Evolutionary conservation across 2,888 invertebrate species (phyloP), one percentile per base, ranked within the genome.

Genomic region (Lissonota sp.): DNA sequence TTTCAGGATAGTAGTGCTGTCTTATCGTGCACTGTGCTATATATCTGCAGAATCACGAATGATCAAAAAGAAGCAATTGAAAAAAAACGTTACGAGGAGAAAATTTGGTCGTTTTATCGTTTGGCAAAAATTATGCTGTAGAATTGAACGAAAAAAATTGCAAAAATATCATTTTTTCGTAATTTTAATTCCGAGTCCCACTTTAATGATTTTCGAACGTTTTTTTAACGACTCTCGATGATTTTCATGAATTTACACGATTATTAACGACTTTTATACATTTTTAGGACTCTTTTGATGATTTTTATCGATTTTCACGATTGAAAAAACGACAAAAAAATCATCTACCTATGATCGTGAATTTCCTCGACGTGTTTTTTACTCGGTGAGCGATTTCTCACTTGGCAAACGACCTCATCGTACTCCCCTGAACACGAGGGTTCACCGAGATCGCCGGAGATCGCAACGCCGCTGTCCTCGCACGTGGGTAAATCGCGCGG

Each of bases 1-100:
- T 94, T 92, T 95, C 95, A 39, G 94, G 94, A 86, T 94, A 94
- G 89, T 94, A 94, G 87, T 95, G 94, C 84, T 94, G 94, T 82
- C 91, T 91, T 80, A 94, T 92, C 67, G 94, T 94, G 81, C 87
- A 90, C 80, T 86, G 83, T n/a, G 87, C 86, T 78, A 86, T 78
- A 83, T 84, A 85, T 83, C 88, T 88, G 82, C 39, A 63, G 46
- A 79, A 51, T 67, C 49, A 53, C 75, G 66, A 67, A 78, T 66
- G 37, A 58, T 66, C 42, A 6, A 26, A 55, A 39, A 42, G 7
- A 58, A 70, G 69, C 26, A 7, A 37, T 10, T 26, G n/a, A 64
- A 39, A 60, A 58, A 44, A 39, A 16, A 46, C 53, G n/a, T 16
- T n/a, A 10, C 10, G 12, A 37, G 44, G 49, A 64, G 37, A 53